These are phyloP conservation scores for Brachypalpus laphriformis DNA, from an alignment of 2,888 invertebrate species.

Conservation along the genomic window DNA sequence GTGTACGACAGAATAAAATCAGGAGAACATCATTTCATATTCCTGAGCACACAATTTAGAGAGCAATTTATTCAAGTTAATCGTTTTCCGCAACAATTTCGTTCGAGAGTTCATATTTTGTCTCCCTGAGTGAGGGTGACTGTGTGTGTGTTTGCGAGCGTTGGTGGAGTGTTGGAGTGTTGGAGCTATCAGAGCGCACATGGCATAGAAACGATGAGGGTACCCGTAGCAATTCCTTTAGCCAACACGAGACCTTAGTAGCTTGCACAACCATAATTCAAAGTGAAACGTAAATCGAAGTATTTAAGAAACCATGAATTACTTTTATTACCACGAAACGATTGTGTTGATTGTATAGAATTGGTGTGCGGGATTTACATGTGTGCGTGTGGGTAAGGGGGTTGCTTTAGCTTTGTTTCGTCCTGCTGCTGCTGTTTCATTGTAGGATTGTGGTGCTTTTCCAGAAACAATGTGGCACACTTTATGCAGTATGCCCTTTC, in stretches of 20 bases:
- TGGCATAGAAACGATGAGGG: neutral
- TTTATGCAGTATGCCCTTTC: constrained; percentile 35
- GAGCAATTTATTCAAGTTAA: constrained; percentile 76
- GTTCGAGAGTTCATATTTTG: constrained; percentile 56
- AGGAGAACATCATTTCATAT: constrained; percentile 61
- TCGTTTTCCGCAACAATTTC: constrained; percentile 76
- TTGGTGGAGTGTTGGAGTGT: neutral
- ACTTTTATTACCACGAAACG: constrained; percentile 52
- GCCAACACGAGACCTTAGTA: constrained; percentile 9
- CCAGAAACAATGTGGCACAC: constrained; percentile 33
- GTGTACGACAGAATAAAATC: constrained; percentile 35
- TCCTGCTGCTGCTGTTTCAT: neutral
- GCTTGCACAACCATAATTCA: constrained; percentile 39
- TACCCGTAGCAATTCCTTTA: constrained; percentile 15
- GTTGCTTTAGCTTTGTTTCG: constrained; percentile 1
- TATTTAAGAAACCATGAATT: constrained; percentile 68
- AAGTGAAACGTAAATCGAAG: constrained; percentile 63
- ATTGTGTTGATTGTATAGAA: constrained; percentile 20
- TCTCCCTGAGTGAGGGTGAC: constrained; percentile 24
- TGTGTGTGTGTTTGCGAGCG: neutral
- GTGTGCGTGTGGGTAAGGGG: neutral
- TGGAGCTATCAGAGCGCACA: neutral
- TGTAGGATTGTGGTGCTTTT: constrained; percentile 20
- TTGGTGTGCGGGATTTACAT: neutral
- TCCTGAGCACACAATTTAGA: constrained; percentile 71